Percentiles rank a stretch among this genome's conserved stretches.
Conservation (phyloP, 2,797 vertebrate species). For the Lacerta agilis region DNA sequence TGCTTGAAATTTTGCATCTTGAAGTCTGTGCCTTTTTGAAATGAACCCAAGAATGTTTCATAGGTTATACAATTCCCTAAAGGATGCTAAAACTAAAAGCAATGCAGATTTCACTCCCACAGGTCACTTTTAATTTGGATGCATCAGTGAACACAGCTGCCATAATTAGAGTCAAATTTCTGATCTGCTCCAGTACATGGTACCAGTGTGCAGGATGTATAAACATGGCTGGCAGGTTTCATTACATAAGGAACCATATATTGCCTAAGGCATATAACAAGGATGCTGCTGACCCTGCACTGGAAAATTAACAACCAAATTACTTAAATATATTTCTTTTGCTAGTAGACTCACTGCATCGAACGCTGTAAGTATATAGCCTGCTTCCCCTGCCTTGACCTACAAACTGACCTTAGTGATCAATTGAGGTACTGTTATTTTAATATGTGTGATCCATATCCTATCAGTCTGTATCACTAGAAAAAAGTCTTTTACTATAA, state of each 20-base stretch:
- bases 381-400: not conserved
- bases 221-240: constrained; percentile 65
- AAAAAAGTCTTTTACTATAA: not conserved
- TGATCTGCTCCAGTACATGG: constrained; percentile 67
- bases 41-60: constrained; percentile 52
- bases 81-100: constrained; percentile 53
- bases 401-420: not conserved
- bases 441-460: not conserved
- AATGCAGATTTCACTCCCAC: constrained; percentile 36
- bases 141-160: constrained; percentile 72
- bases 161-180: constrained; percentile 68
- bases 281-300: constrained; percentile 59
- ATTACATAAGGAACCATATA: constrained; percentile 45
- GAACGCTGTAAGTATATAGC: not conserved
- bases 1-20: constrained; percentile 1
- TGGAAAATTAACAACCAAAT: constrained; percentile 65
- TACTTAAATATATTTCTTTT: constrained; percentile 37
- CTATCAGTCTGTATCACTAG: not conserved
- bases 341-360: not conserved
- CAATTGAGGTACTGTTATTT: not conserved
- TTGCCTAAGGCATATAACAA: constrained; percentile 37
- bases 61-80: constrained; percentile 55
- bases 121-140: constrained; percentile 70
- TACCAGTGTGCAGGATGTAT: constrained; percentile 61
- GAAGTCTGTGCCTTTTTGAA: constrained; percentile 54